Base-by-base conservation (phyloP, 2,113 vertebrate genomes). In the Trogon melanurus region DNA sequence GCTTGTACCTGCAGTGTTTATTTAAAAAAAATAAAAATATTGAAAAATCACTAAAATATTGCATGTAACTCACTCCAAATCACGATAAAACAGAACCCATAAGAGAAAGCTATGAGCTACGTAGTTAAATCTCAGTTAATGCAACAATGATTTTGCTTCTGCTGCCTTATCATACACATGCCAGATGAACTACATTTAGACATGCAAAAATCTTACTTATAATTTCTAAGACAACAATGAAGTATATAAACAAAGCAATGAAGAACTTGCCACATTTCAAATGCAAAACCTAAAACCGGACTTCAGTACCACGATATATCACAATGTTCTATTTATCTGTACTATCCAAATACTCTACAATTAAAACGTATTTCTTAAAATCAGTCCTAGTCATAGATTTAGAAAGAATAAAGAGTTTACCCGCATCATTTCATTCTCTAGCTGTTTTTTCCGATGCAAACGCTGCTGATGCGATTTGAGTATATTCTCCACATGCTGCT, bases 371-470 rank as follows among this genome's bases (percentile, higher is more conserved):
- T 38, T 79, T 53, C 20, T 66, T 82, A 53, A 50, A 82, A 84
- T n/a, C 18, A 64, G 50, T 38, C 66, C 44, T 76, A 91, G 57
- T 29, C 58, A 94, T 20, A 54, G 69, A 88, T 70, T 85, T 81
- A 95, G 79, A 91, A 95, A 91, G 62, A 88, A 92, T 58, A 72
- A 95, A 94, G 60, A 60, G 69, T 95, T 98, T 98, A 99, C 99
- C 99, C 99, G 97, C 94, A 99, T 99, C 99, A 99, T 99, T 98
- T 99, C 99, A 34, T 98, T 99, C 97, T 99, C 99, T 85, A 99
- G 98, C 80, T 99, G 99, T 85, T 99, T 99, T 95, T 99, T 99
- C 93, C 99, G 98, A 61, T 99, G 98, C n/a, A 99, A 98, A 79
- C 99, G 98, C 91, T 98, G 98, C 92, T 99, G 99, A 83, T 99